Evolutionary conservation across 2,888 invertebrate genomes (phyloP).

Genomic region (Pachymerium ferrugineum): DNA sequence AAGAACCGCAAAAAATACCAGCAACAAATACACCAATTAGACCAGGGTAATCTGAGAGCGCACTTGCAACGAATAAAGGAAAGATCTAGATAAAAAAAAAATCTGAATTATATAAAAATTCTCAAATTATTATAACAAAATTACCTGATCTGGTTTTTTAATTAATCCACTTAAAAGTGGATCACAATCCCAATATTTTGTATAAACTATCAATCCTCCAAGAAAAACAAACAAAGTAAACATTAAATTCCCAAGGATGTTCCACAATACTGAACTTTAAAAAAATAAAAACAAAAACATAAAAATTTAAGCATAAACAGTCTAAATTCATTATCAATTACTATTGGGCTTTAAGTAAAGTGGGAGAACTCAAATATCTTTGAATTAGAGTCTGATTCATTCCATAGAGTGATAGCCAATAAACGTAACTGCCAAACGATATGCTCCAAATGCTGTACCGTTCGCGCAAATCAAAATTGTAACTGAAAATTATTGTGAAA

Average conservation of each 20-base stretch:
- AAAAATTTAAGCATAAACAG: not conserved
- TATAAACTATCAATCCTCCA: slow-evolving; percentile 43
- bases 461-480: slow-evolving; percentile 48
- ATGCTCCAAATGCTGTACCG: slow-evolving; percentile 51
- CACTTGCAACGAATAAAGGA: slow-evolving; percentile 81
- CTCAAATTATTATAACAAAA: not conserved
- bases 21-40: slow-evolving; percentile 90
- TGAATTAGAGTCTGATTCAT: slow-evolving; percentile 54
- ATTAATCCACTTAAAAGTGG: slow-evolving; percentile 38
- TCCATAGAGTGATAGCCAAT: slow-evolving; percentile 49
- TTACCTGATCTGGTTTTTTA: slow-evolving; percentile 7
- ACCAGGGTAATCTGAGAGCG: slow-evolving; percentile 67
- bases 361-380: slow-evolving; percentile 50
- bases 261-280: not conserved
- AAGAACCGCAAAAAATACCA: slow-evolving; percentile 89
- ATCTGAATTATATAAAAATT: not conserved
- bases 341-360: slow-evolving; percentile 48
- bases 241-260: not conserved
- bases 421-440: slow-evolving; percentile 48
- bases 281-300: not conserved
- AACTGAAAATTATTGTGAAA: slow-evolving; percentile 41
- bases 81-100: slow-evolving; percentile 58
- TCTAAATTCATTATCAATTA: too few species aligned
- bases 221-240: not conserved
- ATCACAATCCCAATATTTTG: slow-evolving; percentile 44